Evolutionary conservation across 2,888 invertebrate genomes (phyloP), one percentile per base, ranked within the genome.

Genomic region (Ophion slaviceki): DNA sequence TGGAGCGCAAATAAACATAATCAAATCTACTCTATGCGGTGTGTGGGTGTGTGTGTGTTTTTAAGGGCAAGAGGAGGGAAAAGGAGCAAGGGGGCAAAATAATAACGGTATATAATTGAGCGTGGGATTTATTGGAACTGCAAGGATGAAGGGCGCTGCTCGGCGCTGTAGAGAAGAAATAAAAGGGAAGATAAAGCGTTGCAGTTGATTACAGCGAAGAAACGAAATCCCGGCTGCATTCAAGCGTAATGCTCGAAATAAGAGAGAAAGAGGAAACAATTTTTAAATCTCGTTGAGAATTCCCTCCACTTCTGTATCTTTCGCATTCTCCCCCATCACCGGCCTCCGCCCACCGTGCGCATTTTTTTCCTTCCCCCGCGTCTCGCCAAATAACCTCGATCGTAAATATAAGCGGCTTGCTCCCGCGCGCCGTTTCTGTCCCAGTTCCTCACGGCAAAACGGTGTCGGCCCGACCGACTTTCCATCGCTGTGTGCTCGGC

Each of bases 401-500:
- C 85, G 82, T 85, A 85, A 85, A 82, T 85, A 85, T 76, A 82
- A 82, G 82, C 66, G 82, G 64, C 74, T 77, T 72, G 64, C 70
- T 77, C 72, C 17, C 72, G 74, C 74, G 45, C 59, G 57, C 59
- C 67, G 47, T 36, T 62, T 72, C 45, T 70, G 85, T 82, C 82
- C 85, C 82, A 85, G 82, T 85, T 85, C 71, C 67, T 80, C 85
- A 71, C 79, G 53, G 71, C 71, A 75, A 82, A 82, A 82, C 82
- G 85, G 67, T 82, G 74, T 76, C 82, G 82, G 57, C 32, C 74
- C 78, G 85, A 76, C 82, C 82, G 85, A 85, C 82, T 85, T 85
- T 85, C 75, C 82, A 75, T 82, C 78, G 78, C 70, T 32, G 57
- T 45, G 45, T 20, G 47, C 82, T 76, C 79, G 28, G 66, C 76